phyloP scores from a whole-genome alignment of 2,797 vertebrate genomes.

The Acipenser ruthenus region DNA sequence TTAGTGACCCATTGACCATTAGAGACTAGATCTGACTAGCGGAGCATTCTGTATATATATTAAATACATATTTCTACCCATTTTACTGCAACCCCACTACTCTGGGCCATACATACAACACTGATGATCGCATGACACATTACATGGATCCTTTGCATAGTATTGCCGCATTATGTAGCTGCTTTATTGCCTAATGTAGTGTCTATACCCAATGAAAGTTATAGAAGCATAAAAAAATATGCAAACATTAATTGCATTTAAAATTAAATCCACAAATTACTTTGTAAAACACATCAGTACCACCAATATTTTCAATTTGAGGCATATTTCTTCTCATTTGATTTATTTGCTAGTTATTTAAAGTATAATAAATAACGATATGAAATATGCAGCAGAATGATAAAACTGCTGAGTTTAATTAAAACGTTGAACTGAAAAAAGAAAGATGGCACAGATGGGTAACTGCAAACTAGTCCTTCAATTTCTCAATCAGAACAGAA shows the following conservation, averaged over 20 bases:
- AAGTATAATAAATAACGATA: slow-evolving; percentile 20
- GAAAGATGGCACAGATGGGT: slow-evolving; percentile 59
- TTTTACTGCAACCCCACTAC: too few relatives aligned
- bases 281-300: not conserved
- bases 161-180: too few relatives aligned
- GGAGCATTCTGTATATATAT: too few relatives aligned
- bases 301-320: not conserved
- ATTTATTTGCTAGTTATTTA: not conserved
- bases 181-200: too few relatives aligned
- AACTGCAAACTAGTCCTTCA: slow-evolving; percentile 60
- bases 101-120: too few relatives aligned
- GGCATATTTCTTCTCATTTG: not conserved
- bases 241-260: not conserved
- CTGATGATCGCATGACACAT: too few relatives aligned
- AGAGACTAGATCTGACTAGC: too few relatives aligned
- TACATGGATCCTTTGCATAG: too few relatives aligned
- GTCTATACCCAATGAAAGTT: too few relatives aligned
- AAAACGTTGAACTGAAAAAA: slow-evolving; percentile 64
- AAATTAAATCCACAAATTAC: not conserved
- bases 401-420: slow-evolving; percentile 73
- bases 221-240: not conserved
- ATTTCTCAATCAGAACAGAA: slow-evolving; percentile 49
- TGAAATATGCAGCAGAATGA: slow-evolving; percentile 71
- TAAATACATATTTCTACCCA: too few relatives aligned
- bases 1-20: too few relatives aligned